A percentile compares a stretch with the other conserved stretches of the same genome.
Conservation (phyloP, 2,888 invertebrate genomes). For the Antitype chi region DNA sequence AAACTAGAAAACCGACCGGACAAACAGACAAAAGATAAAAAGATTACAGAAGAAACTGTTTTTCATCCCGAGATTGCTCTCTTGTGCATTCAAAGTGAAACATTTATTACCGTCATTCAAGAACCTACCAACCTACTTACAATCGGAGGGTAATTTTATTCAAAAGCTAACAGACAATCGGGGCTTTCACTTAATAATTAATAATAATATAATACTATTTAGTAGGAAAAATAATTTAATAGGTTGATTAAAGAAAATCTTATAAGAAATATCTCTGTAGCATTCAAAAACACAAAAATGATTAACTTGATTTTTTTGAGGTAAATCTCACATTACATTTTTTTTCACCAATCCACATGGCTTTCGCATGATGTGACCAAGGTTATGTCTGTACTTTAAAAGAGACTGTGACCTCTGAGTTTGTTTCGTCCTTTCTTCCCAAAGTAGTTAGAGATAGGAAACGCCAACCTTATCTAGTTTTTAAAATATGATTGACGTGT, state of each 20-base stretch:
- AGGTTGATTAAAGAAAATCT: not conserved
- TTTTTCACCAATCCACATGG: too few species aligned
- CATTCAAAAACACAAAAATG: not conserved
- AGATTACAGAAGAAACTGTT: slow-evolving; percentile 15
- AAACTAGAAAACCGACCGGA: not conserved
- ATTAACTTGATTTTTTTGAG: not conserved
- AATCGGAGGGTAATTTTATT: slow-evolving; percentile 27
- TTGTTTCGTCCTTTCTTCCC: too few species aligned
- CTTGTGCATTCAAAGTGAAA: slow-evolving; percentile 35
- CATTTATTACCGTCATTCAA: slow-evolving; percentile 30
- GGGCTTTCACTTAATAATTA: not conserved
- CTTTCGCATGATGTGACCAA: too few species aligned
- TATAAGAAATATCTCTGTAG: not conserved
- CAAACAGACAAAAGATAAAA: not conserved
- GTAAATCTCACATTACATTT: too few species aligned
- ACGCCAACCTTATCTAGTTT: too few species aligned
- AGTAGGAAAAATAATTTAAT: not conserved
- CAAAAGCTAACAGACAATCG: not conserved
- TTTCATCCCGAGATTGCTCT: slow-evolving; percentile 22
- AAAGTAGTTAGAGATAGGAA: too few species aligned
- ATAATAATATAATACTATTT: not conserved
- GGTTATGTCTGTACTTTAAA: too few species aligned
- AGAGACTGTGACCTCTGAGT: too few species aligned
- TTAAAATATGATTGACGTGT: too few species aligned
- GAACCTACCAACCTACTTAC: not conserved